Conservation (phyloP, 1,140 invertebrate species). For the Luehdorfia chinensis region DNA sequence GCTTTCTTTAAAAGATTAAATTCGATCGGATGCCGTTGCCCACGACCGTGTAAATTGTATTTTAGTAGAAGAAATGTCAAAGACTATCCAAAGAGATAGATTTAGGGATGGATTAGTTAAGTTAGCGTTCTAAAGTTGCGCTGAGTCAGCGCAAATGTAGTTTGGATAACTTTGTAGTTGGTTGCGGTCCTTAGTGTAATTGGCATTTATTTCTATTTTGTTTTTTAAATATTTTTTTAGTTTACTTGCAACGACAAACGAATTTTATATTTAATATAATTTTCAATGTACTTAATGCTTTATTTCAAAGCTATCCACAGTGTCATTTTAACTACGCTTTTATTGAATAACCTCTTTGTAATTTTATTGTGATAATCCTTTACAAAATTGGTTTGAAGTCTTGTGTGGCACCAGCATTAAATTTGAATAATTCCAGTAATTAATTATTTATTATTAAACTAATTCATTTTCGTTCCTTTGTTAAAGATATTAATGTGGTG, state of each 20-base stretch:
- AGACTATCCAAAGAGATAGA: slow-evolving; percentile 36
- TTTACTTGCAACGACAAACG: slow-evolving; percentile 21
- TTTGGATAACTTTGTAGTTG: not conserved
- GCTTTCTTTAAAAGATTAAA: slow-evolving; percentile 10
- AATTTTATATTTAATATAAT: slow-evolving; percentile 19
- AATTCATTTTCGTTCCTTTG: not conserved
- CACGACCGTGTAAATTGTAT: slow-evolving; percentile 25
- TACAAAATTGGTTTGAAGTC: not conserved
- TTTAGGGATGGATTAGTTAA: slow-evolving; percentile 17
- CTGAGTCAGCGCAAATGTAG: slow-evolving; percentile 10
- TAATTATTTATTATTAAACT: not conserved
- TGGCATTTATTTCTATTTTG: slow-evolving; percentile 45
- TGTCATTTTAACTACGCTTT: slow-evolving; percentile 5
- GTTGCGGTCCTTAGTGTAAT: slow-evolving; percentile 31
- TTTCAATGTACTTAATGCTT: slow-evolving; percentile 9
- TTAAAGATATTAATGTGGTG: slow-evolving; percentile 2
- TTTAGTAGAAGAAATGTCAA: slow-evolving; percentile 19
- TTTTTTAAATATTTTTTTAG: slow-evolving; percentile 19
- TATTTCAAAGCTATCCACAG: slow-evolving; percentile 2
- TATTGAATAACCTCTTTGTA: slow-evolving; percentile 5
- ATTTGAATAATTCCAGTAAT: too few species aligned
- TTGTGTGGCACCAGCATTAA: slow-evolving; percentile 7
- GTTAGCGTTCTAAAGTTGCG: not conserved
- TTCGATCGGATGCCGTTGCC: not conserved
- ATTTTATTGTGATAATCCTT: slow-evolving; percentile 14